Evolutionary conservation across 2,888 invertebrate species (phyloP).

Genomic region (Melanargia galathea): DNA sequence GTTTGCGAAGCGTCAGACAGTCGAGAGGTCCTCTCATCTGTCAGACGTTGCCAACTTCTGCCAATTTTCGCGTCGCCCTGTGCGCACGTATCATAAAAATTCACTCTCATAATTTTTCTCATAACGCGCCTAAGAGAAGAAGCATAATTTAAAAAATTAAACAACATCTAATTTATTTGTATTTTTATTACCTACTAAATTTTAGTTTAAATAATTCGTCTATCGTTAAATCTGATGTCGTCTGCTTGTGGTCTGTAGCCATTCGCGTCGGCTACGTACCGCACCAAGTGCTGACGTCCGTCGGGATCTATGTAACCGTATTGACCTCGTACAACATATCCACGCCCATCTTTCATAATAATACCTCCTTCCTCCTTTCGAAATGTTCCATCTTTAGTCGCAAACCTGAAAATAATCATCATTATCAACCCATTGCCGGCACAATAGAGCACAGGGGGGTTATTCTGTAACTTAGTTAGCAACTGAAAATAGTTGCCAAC

Average conservation of each 20-base stretch:
- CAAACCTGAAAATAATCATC: constrained; percentile 56
- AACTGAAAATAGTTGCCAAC: no score
- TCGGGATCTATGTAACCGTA: constrained; percentile 80
- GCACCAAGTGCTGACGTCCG: constrained; percentile 64
- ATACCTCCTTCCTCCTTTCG: constrained; percentile 76
- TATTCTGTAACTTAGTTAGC: no score
- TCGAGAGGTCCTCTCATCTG: no score
- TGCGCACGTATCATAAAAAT: no score
- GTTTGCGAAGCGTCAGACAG: no score
- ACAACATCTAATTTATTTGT: neutral
- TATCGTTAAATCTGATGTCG: constrained; percentile 67
- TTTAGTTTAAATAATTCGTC: constrained; percentile 58
- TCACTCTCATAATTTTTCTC: no score
- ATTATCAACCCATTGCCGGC: neutral
- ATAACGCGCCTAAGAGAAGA: neutral
- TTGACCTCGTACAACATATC: constrained; percentile 66
- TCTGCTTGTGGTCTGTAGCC: constrained; percentile 70
- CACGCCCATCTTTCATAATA: constrained; percentile 46
- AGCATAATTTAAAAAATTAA: neutral
- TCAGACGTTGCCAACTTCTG: no score
- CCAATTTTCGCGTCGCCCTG: no score
- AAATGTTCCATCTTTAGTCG: constrained; percentile 77
- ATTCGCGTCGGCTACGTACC: constrained; percentile 83
- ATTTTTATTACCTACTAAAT: constrained; percentile 9
- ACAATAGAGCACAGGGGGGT: no score